Evolutionary conservation across 2,888 invertebrate species (phyloP), one percentile per base, ranked within the genome.

Genomic region (Ochropleura leucogaster): DNA sequence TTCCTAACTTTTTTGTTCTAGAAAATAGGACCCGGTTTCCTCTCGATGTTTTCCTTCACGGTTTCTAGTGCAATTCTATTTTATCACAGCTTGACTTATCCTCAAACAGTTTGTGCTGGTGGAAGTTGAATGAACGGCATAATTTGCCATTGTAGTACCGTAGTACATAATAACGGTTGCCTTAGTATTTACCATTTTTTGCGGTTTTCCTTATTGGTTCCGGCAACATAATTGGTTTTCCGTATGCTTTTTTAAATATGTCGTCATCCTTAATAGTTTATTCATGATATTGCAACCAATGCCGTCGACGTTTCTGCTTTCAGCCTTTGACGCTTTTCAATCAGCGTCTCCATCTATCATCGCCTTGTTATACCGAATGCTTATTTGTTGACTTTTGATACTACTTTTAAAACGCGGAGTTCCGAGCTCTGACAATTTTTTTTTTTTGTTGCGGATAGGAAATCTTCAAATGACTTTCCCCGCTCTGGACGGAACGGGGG

Each of bases 151-250:
- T 67, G 44, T 46, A 16, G 9, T 68, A 44, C 62, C 16, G n/a
- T 55, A 12, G 55, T 63, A n/a, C 49, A 68, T 55, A 20, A 42
- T 51, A 72, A 53, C 47, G 64, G 59, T 47, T 55, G 57, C 51
- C 8, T 60, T 16, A 46, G 20, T 12, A 20, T 12, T 18, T 12
- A 46, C 30, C 30, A 72, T 42, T 42, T 60, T 64, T 44, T 59
- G 77, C 42, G 47, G 64, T 78, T 77, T 78, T 77, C 78, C 77
- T 77, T n/a, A 49, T 78, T 12, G 7, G 30, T 60, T 68, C 59
- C 68, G 74, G 53, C 42, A 6, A 60, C 42, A n/a, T 60, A 60
- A 60, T 42, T n/a, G 10, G 60, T 12, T n/a, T 60, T 60, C 59
- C 30, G 40, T 14, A 59, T 16, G 8, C 4, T 59, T 59, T 55